Base-by-base conservation (phyloP, 1,140 invertebrate species). In the Rhynchophorus ferrugineus region DNA sequence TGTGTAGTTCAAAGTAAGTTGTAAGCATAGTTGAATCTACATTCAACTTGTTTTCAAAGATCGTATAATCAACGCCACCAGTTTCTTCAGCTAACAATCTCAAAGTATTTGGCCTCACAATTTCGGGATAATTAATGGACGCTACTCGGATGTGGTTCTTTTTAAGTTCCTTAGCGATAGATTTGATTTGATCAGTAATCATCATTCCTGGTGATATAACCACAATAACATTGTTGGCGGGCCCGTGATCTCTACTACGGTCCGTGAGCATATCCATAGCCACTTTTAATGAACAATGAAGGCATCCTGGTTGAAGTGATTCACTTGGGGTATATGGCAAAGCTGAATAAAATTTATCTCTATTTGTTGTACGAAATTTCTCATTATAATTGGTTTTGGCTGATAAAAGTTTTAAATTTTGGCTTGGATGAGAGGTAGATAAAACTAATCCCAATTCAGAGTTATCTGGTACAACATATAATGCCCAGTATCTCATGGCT, bases 401-500 rank as follows among this genome's bases (percentile, higher is more conserved):
- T 33, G 57, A 29, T 13, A 64, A 35, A 24, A 67, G 56, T 44
- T 65, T 60, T 11, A 61, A 24, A 11, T 59, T 48, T 50, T 16
- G 64, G n/a, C 36, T 54, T 11, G 60, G 51, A 46, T 62, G 70
- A 19, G 69, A 67, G 18, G 61, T 69, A 36, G 70, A 71, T 46
- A 73, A 62, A 19, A 73, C 68, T 46, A 73, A 60, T 41, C 72
- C 74, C 0, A 77, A 63, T 66, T 77, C 75, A 1, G 71, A 71
- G 54, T 71, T 71, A 14, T 65, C 61, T 0, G 73, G 72, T 3
- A 79, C 57, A 60, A 77, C 74, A 42, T 75, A 71, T 17, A 75
- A 67, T 13, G 75, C 73, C 68, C 78, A 75, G 58, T 79, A 78
- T 29, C 77, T 67, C 49, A 79, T 70, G 2, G 78, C 77, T 22